Percentiles rank a stretch among this genome's conserved stretches.
Conservation (phyloP, 2,113 vertebrate genomes). For the Chrysemys picta region DNA sequence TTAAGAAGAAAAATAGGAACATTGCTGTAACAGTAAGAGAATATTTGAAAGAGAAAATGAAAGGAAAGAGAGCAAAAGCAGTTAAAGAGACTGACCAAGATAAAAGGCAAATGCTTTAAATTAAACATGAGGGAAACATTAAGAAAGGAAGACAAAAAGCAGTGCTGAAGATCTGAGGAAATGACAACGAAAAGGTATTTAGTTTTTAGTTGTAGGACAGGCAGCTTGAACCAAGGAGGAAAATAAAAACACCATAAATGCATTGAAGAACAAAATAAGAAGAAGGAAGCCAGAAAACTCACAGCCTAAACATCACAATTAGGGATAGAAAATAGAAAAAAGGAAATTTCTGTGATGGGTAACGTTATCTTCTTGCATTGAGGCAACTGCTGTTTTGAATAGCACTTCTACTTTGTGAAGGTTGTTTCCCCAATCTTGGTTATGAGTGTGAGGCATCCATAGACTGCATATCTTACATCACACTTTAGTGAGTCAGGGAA, state of each 20-base stretch:
- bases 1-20: background rate
- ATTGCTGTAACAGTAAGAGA: background rate
- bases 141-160: slow-evolving; percentile 43
- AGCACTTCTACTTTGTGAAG: background rate
- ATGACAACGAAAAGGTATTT: slow-evolving; percentile 58
- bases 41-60: slow-evolving; percentile 43
- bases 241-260: slow-evolving; percentile 33
- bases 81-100: slow-evolving; percentile 41
- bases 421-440: background rate
- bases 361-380: background rate
- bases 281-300: slow-evolving; percentile 2
- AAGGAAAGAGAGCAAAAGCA: slow-evolving; percentile 45
- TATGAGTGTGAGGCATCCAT: fast-evolving
- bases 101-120: slow-evolving; percentile 70
- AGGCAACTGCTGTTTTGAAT: fast-evolving
- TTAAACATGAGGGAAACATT: slow-evolving; percentile 67
- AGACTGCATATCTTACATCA: fast-evolving
- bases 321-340: background rate
- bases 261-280: background rate
- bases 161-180: slow-evolving; percentile 50
- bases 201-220: slow-evolving; percentile 40
- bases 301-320: background rate
- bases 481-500: background rate
- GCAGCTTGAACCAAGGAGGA: slow-evolving; percentile 39
- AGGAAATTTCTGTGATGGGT: fast-evolving